Evolutionary conservation across 2,888 invertebrate species (phyloP).

Genomic region (Polyommatus icarus): DNA sequence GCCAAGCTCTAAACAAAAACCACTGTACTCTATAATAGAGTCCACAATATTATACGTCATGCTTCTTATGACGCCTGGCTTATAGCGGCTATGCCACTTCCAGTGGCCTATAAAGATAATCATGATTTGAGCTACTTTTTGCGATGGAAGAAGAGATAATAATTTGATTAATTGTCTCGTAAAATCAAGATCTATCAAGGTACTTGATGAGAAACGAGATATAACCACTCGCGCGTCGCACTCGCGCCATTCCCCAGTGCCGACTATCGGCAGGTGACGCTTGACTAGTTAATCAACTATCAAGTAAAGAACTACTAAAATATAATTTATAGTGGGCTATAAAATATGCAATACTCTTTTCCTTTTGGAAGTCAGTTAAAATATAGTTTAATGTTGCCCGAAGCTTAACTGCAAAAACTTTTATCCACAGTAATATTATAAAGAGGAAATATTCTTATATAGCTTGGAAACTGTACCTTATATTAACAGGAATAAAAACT

Average conservation of each 20-base stretch:
- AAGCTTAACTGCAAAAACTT: too few relatives aligned
- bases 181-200: background rate
- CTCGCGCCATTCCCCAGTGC: too few relatives aligned
- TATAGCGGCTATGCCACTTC: background rate
- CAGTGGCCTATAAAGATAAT: background rate
- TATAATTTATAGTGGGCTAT: background rate
- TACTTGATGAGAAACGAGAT: background rate
- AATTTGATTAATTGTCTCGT: background rate
- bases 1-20: too few relatives aligned
- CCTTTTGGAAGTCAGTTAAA: background rate
- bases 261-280: too few relatives aligned
- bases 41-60: background rate
- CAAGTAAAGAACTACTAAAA: background rate
- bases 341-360: background rate
- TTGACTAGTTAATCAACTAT: too few relatives aligned
- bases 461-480: too few relatives aligned
- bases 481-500: too few relatives aligned
- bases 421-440: too few relatives aligned
- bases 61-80: background rate
- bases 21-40: too few relatives aligned
- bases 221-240: too few relatives aligned
- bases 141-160: background rate
- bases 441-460: too few relatives aligned
- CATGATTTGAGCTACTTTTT: slow-evolving; percentile 7
- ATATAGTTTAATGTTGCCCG: background rate